Conservation (phyloP, 2,797 vertebrate species). For the Threskiornis aethiopicus region DNA sequence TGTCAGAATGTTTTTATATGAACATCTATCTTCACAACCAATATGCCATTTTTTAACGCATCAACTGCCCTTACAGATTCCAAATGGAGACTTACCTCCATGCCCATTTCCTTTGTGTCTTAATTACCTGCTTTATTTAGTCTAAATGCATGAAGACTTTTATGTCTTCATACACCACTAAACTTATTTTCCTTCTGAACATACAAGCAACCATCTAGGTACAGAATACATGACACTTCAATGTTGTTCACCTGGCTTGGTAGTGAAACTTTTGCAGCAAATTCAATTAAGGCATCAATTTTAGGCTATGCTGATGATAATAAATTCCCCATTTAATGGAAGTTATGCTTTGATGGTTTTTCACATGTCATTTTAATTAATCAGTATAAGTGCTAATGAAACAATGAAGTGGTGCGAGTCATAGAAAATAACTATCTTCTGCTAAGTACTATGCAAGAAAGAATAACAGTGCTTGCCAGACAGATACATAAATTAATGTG, state of each 20-base stretch:
- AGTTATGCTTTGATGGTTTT: background rate
- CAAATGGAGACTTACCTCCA: background rate
- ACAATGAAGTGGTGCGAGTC: background rate
- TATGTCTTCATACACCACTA: background rate
- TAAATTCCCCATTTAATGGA: background rate
- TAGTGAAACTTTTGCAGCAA: background rate
- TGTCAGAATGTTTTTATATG: background rate
- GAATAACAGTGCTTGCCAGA: background rate
- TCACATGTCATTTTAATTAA: background rate
- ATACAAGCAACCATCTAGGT: background rate
- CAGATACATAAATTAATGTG: background rate
- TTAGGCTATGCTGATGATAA: background rate
- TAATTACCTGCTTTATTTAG: background rate
- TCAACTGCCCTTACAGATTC: background rate
- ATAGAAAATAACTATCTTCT: background rate
- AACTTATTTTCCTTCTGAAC: background rate
- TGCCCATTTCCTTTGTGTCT: background rate
- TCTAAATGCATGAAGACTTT: background rate
- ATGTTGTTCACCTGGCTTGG: background rate
- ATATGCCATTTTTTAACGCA: background rate
- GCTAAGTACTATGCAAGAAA: background rate
- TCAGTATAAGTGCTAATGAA: background rate
- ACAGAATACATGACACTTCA: background rate
- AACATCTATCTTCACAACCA: background rate
- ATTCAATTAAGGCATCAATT: background rate